phyloP scores from a whole-genome alignment of 2,888 invertebrate species.

The Agrochola lychnidis region DNA sequence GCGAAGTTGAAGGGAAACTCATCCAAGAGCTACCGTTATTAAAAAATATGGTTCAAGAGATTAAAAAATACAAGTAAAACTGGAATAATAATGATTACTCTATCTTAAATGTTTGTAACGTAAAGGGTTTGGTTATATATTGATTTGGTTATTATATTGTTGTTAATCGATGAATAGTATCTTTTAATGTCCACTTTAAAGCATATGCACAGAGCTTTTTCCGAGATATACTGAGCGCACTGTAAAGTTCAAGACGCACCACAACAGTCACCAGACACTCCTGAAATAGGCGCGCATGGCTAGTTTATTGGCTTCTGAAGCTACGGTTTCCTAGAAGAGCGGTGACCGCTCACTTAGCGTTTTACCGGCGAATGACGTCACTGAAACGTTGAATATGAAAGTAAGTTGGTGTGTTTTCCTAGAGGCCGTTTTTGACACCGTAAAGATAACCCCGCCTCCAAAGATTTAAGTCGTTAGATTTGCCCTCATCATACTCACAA shows the following conservation, averaged over 20 bases:
- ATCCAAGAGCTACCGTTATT: constrained; percentile 79
- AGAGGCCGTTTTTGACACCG: too few species aligned
- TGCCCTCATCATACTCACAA: too few species aligned
- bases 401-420: too few species aligned
- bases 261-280: background rate
- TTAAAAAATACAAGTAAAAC: constrained; percentile 83
- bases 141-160: constrained; percentile 25
- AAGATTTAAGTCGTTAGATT: too few species aligned
- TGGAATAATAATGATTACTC: constrained; percentile 14
- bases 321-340: too few species aligned
- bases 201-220: background rate
- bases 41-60: constrained; percentile 83
- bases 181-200: background rate
- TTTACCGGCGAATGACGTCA: too few species aligned
- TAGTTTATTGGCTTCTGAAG: too few species aligned
- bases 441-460: too few species aligned
- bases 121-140: constrained; percentile 17
- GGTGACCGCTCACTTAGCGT: too few species aligned
- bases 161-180: background rate
- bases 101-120: constrained; percentile 18
- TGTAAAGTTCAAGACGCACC: background rate
- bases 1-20: constrained; percentile 76
- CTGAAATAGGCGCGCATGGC: background rate
- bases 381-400: too few species aligned
- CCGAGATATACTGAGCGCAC: background rate